Evolutionary conservation across 2,888 invertebrate genomes (phyloP).

Genomic region (Erannis defoliaria): DNA sequence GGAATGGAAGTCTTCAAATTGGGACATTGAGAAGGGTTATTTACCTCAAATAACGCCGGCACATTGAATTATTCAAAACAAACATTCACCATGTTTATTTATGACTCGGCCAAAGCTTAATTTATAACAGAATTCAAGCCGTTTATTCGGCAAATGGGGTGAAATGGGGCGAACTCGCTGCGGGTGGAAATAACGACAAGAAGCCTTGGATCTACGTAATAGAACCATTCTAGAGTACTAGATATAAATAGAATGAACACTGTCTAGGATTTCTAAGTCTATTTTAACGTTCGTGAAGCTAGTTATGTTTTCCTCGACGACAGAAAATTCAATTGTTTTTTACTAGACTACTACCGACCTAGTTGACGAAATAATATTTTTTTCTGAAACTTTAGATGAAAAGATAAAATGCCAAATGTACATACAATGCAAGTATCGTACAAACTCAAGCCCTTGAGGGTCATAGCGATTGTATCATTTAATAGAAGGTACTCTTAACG

Average conservation of each 20-base stretch:
- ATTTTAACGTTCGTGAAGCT: background rate
- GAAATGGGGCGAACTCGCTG: constrained; percentile 20
- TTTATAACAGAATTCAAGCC: constrained; percentile 38
- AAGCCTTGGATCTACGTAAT: constrained; percentile 9
- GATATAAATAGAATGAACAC: background rate
- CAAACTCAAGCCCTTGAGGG: constrained; percentile 5
- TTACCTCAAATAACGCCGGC: constrained; percentile 47
- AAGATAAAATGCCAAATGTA: background rate
- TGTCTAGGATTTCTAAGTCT: background rate
- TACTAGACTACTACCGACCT: too few relatives aligned
- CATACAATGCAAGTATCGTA: constrained; percentile 5
- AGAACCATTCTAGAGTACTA: background rate
- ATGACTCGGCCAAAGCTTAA: constrained; percentile 36
- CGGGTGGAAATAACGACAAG: constrained; percentile 17
- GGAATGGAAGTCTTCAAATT: constrained; percentile 24
- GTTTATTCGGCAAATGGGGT: constrained; percentile 32
- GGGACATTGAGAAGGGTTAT: constrained; percentile 48
- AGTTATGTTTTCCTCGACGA: background rate
- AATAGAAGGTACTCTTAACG: constrained; percentile 11
- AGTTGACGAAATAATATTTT: too few relatives aligned
- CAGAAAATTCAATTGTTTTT: background rate
- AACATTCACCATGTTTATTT: constrained; percentile 44
- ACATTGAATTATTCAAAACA: constrained; percentile 52
- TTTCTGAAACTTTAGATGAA: background rate
- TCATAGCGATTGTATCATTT: constrained; percentile 16